Evolutionary conservation across 2,797 vertebrate genomes (phyloP).

Genomic region (Furcifer pardalis): DNA sequence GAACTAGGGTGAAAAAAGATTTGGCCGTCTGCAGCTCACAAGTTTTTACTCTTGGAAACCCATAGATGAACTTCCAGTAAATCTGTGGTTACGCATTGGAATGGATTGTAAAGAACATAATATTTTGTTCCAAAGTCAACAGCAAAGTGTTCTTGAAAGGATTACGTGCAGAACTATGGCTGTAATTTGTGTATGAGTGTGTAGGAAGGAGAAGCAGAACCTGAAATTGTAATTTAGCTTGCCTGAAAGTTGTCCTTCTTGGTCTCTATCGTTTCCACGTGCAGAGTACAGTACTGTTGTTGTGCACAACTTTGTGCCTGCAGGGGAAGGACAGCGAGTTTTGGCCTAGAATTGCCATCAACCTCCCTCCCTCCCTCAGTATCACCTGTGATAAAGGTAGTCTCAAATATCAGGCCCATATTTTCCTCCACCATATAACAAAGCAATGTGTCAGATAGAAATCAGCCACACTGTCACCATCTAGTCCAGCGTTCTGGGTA

Average conservation of each 20-base stretch:
- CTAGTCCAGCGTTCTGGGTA: neutral
- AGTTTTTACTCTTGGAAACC: slow-evolving; percentile 37
- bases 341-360: neutral
- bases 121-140: slow-evolving; percentile 20
- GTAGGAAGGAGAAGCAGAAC: slow-evolving; percentile 9
- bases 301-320: neutral
- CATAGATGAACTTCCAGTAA: slow-evolving; percentile 43
- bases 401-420: neutral
- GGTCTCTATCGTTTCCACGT: slow-evolving; percentile 1
- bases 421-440: no score
- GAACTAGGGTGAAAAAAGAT: neutral
- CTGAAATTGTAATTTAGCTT: neutral
- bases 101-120: slow-evolving; percentile 23
- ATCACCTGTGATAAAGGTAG: neutral
- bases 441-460: neutral
- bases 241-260: neutral
- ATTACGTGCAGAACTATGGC: slow-evolving; percentile 28
- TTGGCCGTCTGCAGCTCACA: neutral
- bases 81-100: slow-evolving; percentile 34
- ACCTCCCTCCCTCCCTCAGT: neutral
- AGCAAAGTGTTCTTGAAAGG: slow-evolving; percentile 18
- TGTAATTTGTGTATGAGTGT: neutral
- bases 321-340: neutral
- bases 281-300: neutral
- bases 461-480: neutral